phyloP scores from a whole-genome alignment of 1,140 invertebrate species.

The Anastatus disparis region DNA sequence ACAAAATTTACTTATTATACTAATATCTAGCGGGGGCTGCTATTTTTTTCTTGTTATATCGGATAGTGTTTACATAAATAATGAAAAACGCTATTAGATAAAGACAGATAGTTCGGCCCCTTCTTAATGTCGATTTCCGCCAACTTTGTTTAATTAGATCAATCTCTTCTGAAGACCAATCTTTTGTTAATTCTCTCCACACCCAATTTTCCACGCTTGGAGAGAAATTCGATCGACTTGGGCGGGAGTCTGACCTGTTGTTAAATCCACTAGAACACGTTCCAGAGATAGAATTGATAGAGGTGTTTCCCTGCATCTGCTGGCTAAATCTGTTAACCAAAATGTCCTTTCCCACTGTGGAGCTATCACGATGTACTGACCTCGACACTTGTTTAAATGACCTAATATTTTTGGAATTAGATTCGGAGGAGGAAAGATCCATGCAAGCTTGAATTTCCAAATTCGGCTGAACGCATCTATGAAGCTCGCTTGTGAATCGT shows the following conservation, averaged over 20 bases:
- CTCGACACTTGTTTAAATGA: slow-evolving; percentile 48
- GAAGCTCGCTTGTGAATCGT: slow-evolving; percentile 42
- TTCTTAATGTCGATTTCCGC: slow-evolving; percentile 27
- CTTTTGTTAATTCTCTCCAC: slow-evolving; percentile 10
- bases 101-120: too few species aligned
- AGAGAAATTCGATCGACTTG: slow-evolving; percentile 28
- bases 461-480: slow-evolving; percentile 51
- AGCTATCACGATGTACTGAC: slow-evolving; percentile 31
- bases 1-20: too few species aligned
- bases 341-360: slow-evolving; percentile 27
- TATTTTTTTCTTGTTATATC: too few species aligned
- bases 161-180: slow-evolving; percentile 2
- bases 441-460: slow-evolving; percentile 52
- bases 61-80: too few species aligned
- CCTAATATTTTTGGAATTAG: slow-evolving; percentile 51
- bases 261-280: slow-evolving; percentile 10
- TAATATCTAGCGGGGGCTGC: too few species aligned
- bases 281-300: not conserved
- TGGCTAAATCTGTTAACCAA: slow-evolving; percentile 24
- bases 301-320: not conserved
- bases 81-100: too few species aligned
- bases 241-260: slow-evolving; percentile 19
- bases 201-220: slow-evolving; percentile 26
- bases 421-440: slow-evolving; percentile 56
- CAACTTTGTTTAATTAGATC: slow-evolving; percentile 20